These are phyloP conservation scores for Apotomis turbidana DNA, from an alignment of 2,888 invertebrate species.

Conservation along the genomic window DNA sequence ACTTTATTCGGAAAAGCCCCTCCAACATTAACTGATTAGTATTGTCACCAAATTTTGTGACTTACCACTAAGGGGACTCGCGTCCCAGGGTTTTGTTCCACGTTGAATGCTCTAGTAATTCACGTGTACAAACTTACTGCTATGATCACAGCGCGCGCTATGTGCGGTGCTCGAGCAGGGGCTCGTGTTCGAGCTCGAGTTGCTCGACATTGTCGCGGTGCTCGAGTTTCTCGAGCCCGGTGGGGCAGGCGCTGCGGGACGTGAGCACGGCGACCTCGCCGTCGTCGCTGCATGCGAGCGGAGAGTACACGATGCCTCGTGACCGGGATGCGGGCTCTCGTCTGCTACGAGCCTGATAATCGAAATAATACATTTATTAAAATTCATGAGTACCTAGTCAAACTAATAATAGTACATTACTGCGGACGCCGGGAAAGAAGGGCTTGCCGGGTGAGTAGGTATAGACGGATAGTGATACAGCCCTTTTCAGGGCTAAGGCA, in stretches of 20 bases:
- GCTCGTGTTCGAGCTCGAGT: slow-evolving; percentile 60
- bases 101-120: slow-evolving; percentile 34
- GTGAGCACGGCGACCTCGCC: slow-evolving; percentile 66
- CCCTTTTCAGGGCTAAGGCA: too few species aligned
- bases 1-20: too few species aligned
- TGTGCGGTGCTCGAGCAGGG: slow-evolving; percentile 75
- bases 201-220: slow-evolving; percentile 65
- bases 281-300: slow-evolving; percentile 70
- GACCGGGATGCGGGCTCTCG: slow-evolving; percentile 52
- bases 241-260: slow-evolving; percentile 55
- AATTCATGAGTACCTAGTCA: neutral
- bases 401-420: too few species aligned
- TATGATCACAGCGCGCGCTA: slow-evolving; percentile 71
- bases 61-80: slow-evolving; percentile 23
- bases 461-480: too few species aligned
- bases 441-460: too few species aligned
- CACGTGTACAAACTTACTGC: slow-evolving; percentile 55
- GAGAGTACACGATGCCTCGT: slow-evolving; percentile 63
- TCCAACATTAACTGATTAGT: slow-evolving; percentile 23
- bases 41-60: slow-evolving; percentile 37
- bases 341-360: slow-evolving; percentile 46
- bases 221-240: slow-evolving; percentile 51
- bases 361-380: slow-evolving; percentile 6
- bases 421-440: too few species aligned
- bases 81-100: slow-evolving; percentile 33